Evolutionary conservation across 1,140 invertebrate species (phyloP), one percentile per base, ranked within the genome.

Genomic region (Octopus sinensis): DNA sequence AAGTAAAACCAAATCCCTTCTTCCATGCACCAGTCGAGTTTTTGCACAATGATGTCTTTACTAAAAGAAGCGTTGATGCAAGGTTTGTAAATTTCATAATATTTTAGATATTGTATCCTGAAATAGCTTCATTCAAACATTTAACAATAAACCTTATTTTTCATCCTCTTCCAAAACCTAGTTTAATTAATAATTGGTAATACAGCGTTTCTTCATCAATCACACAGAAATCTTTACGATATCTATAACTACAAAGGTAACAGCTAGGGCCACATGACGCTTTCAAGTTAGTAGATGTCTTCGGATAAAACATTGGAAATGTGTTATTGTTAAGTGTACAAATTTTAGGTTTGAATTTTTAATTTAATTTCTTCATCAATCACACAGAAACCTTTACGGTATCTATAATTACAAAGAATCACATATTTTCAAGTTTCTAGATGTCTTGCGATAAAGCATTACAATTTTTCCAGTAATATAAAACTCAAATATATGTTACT

Each of bases 1-100:
- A 81, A 13, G 73, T 12, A 51, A 17, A 53, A n/a, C 71, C 56
- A 51, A 85, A 85, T 68, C 84, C 84, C 6, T 85, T 84, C 80
- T 68, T 62, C 17, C n/a, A 54, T 62, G 53, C 43, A 13, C 23
- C 54, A 43, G 62, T 79, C n/a, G 62, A 79, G 6, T 56, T 56
- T 62, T 12, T 56, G 53, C 13, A 51, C 4, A 17, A 0, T 4
- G 43, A 62, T 68, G 43, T 79, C 4, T 6, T n/a, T 17, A 77
- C 76, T 51, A 51, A 0, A 53, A 23, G 76, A 77, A 51, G 13
- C 6, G 51, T 77, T 53, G 52, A 77, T 43, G 30, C 30, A 43
- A 43, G 30, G 30, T 43, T 43, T 43, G 30, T 43, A 43, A 43
- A 2, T 43, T 43, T 43, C 30, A 43, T 43, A 43, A 43, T 43